Evolutionary conservation across 2,888 invertebrate species (phyloP), one percentile per base, ranked within the genome.

Genomic region (Notodonta dromedarius): DNA sequence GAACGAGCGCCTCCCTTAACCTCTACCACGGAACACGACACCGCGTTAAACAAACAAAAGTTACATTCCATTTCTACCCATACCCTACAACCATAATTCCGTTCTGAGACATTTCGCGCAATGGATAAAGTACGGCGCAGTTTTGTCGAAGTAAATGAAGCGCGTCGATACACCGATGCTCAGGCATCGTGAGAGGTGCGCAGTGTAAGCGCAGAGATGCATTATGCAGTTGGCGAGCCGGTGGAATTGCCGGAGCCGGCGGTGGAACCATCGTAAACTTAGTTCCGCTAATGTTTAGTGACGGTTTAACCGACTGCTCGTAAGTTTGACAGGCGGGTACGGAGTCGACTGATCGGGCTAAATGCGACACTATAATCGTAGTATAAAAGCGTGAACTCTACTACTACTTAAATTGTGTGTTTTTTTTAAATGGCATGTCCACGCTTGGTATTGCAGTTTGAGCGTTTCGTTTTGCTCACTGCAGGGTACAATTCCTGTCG

Each of bases 201-300:
- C 79, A 77, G 78, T 83, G 82, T 87, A 87, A 89, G 88, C 88
- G 88, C 83, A 82, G 82, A 80, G 84, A 87, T 89, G 87, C 86
- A 89, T 89, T 83, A 89, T 90, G 87, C 85, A 90, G 84, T 72
- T 74, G 76, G 77, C 72, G 77, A 77, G 83, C 82, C 83, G 83
- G 87, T 86, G 79, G 84, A 84, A 84, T 84, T 84, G 83, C 80
- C 77, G 74, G 70, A 69, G 66, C 66, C 62, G 62, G 60, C 66
- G 74, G 68, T 73, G 66, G 62, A 58, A 67, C 79, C 82, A 80
- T 83, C 79, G 79, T 85, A 82, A 87, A 88, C 82, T 86, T 76
- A 82, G 84, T 79, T 84, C 78, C 60, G 74, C 76, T 85, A 83
- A 82, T 83, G 83, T 79, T 84, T 80, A 76, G 77, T 74, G 70